Evolutionary conservation across 1,140 invertebrate species (phyloP), one percentile per base, ranked within the genome.

Genomic region (Daktulosphaira vitifoliae): DNA sequence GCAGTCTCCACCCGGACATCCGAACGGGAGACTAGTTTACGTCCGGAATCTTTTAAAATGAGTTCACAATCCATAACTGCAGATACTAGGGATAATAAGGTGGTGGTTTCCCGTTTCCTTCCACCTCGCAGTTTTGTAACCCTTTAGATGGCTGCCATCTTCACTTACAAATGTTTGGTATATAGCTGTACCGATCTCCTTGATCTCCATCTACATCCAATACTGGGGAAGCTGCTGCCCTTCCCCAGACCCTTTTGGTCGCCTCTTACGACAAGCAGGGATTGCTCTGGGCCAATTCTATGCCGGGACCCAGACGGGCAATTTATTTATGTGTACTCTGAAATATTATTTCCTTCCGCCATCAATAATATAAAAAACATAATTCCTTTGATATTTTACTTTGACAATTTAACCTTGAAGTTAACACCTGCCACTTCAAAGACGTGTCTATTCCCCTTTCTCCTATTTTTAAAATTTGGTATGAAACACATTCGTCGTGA

Each of bases 211-310:
- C 20, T 2, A 38, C 33, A 53, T 37, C 50, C 18, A 52, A 52
- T 53, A 53, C 51, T 53, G 51, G 51, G 4, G 11, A 53, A 53
- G 33, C 51, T 53, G 51, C 51, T 53, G 2, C 33, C 51, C 33
- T 53, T 53, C 25, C 3, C 51, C 33, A 53, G 29, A 15, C 50
- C 29, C 50, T n/a, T 52, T 53, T 22, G 7, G 33, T 53, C 51
- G 4, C 33, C 51, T 53, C 9, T 53, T 38, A 53, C 33, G 33
- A 15, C 18, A 53, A 53, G 13, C 51, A 15, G 51, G 13, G 29
- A 53, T 53, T 53, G 13, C 51, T 52, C 51, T 52, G 29, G 15
- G 51, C 29, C 51, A 37, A 52, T 52, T 52, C 29, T 52, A 52
- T 20, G 26, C 15, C 29, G 16, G 26, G 50, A 20, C n/a, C 50